phyloP scores from a whole-genome alignment of 2,888 invertebrate species.

The Andrena camellia region DNA sequence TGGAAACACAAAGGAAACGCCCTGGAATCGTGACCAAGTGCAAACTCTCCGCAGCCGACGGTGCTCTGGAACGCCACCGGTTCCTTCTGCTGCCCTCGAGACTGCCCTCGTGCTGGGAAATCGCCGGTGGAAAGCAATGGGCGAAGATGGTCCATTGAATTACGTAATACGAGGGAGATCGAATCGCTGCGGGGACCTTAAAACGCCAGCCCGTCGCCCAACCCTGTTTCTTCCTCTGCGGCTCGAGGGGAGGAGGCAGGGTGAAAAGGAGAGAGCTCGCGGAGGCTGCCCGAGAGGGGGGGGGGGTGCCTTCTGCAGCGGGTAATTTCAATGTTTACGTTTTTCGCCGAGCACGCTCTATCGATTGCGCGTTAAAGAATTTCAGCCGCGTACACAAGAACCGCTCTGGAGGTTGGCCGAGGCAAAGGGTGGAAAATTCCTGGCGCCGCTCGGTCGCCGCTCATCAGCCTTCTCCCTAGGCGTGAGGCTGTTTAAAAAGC shows the following conservation, averaged over 20 bases:
- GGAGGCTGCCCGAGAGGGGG: neutral
- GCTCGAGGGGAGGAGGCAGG: neutral
- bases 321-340: slow-evolving; percentile 46
- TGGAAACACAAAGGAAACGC: slow-evolving; percentile 74
- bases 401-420: neutral
- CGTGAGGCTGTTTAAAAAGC: slow-evolving; percentile 45
- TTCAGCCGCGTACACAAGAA: slow-evolving; percentile 11
- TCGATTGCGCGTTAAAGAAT: slow-evolving; percentile 40
- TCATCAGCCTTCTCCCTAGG: slow-evolving; percentile 28
- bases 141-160: slow-evolving; percentile 5
- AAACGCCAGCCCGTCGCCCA: neutral
- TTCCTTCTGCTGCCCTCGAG: neutral
- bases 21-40: slow-evolving; percentile 83
- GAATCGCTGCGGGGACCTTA: slow-evolving; percentile 7
- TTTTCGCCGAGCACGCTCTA: slow-evolving; percentile 19
- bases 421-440: slow-evolving; percentile 50
- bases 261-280: neutral
- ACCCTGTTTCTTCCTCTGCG: slow-evolving; percentile 11
- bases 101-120: neutral
- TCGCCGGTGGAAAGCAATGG: slow-evolving; percentile 17
- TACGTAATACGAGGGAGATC: neutral
- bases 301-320: neutral
- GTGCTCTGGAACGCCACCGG: slow-evolving; percentile 35
- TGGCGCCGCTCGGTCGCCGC: slow-evolving; percentile 44
- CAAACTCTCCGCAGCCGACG: slow-evolving; percentile 55